These are phyloP conservation scores for Antennarius striatus DNA, from an alignment of 2,113 vertebrate species.

Conservation along the genomic window DNA sequence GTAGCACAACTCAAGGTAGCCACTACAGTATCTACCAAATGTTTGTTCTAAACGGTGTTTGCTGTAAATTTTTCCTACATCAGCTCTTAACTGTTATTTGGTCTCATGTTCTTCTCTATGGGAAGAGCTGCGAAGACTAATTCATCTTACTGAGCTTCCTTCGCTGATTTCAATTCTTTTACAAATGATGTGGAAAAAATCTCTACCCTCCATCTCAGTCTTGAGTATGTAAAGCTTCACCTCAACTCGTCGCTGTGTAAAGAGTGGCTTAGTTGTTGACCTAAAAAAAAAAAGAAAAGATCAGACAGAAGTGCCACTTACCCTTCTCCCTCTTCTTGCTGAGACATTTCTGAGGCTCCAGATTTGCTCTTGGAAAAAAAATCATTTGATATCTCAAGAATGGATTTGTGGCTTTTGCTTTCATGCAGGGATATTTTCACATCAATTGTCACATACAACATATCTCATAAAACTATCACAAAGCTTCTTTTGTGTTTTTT, in stretches of 20 bases:
- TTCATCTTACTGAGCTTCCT: neutral
- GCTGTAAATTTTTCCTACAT: neutral
- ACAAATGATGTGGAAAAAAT: neutral
- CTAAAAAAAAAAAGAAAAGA: slow-evolving; percentile 1
- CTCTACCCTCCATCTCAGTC: neutral
- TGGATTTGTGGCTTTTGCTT: slow-evolving; percentile 1
- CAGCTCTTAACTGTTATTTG: neutral
- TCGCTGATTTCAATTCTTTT: neutral
- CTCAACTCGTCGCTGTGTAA: neutral
- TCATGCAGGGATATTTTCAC: no score
- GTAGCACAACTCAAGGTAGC: no score
- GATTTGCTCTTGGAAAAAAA: slow-evolving; percentile 15
- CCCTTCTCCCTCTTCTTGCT: neutral
- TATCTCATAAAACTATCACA: no score
- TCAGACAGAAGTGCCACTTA: neutral
- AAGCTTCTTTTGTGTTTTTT: no score
- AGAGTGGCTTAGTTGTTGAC: neutral
- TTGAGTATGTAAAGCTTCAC: neutral
- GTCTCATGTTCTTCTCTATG: neutral
- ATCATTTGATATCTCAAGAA: slow-evolving; percentile 36
- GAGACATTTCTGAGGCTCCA: neutral
- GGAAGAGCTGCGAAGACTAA: no score
- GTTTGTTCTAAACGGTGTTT: slow-evolving; percentile 26
- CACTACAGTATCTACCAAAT: neutral
- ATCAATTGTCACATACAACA: no score